Conservation (phyloP, 2,113 vertebrate species). For the Seriola dumerili region DNA sequence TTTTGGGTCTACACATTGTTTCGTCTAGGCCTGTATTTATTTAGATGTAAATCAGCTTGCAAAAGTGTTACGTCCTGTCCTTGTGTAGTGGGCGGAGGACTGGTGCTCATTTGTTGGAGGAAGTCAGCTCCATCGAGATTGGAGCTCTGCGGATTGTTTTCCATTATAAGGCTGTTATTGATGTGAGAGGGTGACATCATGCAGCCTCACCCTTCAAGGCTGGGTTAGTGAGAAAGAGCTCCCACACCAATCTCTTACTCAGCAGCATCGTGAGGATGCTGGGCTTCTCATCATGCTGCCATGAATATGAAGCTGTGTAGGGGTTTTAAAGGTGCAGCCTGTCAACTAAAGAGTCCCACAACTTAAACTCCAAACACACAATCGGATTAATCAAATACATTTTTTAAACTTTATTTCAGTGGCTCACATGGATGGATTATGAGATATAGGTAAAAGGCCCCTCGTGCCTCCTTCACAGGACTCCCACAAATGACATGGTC, state of each 20-base stretch:
- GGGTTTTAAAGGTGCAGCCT: not conserved
- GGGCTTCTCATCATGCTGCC: constrained; percentile 21
- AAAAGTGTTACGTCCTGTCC: constrained; percentile 94
- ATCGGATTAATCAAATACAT: no score
- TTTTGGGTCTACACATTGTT: constrained; percentile 91
- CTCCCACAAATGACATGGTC: no score
- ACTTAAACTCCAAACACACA: no score
- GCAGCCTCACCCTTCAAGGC: constrained; percentile 59
- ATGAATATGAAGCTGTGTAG: constrained; percentile 15
- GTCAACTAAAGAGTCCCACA: not conserved
- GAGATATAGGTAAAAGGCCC: no score
- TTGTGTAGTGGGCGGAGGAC: constrained; percentile 85
- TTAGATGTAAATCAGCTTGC: constrained; percentile 93
- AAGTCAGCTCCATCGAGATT: constrained; percentile 86
- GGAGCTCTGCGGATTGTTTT: constrained; percentile 85
- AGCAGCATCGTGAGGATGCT: constrained; percentile 56
- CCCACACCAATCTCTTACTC: constrained; percentile 59
- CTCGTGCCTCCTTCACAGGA: no score
- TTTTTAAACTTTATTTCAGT: no score
- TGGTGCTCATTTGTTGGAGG: constrained; percentile 81
- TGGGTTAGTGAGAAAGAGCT: constrained; percentile 69
- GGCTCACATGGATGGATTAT: no score
- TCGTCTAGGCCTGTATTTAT: constrained; percentile 90
- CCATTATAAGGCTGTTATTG: constrained; percentile 74
- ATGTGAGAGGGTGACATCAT: constrained; percentile 83